Evolutionary conservation across 2,797 vertebrate genomes (phyloP), one percentile per base, ranked within the genome.

Genomic region (Silurus lanzhouensis): DNA sequence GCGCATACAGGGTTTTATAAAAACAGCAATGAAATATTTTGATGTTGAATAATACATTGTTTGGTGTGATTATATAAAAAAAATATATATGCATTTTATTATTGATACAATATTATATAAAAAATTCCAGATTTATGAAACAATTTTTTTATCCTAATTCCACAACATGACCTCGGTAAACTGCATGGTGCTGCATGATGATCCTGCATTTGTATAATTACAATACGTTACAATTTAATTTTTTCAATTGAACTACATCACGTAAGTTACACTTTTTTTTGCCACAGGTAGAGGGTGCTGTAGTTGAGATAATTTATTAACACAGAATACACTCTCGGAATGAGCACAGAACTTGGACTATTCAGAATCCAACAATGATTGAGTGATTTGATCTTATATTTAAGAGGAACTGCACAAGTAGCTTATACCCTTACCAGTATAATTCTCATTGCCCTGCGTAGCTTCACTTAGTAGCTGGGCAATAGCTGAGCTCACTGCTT

Each of bases 381-480:
- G 31, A 14, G n/a, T 60, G 38, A 77, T 31, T 12, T 77, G 5
- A 38, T 7, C 75, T 60, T 60, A 15, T 38, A 38, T 58, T 27
- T 2, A 22, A 48, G 46, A 20, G 38, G 12, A 72, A 64, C 38
- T 78, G 20, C 15, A 20, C 27, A 3, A 15, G 58, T 76, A 2
- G 10, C 2, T n/a, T 52, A 38, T 4, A 48, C 44, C 7, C 63
- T 86, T 92, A 98, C 98, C 98, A 92, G 97, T 97, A 87, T 99
- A 99, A 92, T 99, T 99, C 93, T 99, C 98, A 0, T 99, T 98
- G 90, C 98, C 98, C 89, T 98, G 98, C 13, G 97, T 96, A 58
- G 97, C 96, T 88, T 99, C 98, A 48, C 98, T 98, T 82, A 99
- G 91, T 44, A 99, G 95, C 90, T 99, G 97, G 82, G 98, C 98